Evolutionary conservation across 2,797 vertebrate genomes (phyloP).

Genomic region (Gymnothorax javanicus): DNA sequence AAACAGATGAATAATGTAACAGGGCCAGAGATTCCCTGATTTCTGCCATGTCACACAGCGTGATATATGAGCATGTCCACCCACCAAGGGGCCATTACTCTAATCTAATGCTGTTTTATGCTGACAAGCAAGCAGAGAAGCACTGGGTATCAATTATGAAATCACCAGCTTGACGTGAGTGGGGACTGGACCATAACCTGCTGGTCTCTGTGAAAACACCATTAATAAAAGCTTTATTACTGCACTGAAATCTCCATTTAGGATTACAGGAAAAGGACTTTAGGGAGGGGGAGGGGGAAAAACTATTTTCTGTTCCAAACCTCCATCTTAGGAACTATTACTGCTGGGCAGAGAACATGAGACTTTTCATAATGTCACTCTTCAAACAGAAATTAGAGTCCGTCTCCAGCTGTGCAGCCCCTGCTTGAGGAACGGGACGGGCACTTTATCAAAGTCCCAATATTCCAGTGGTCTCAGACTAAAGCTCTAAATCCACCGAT

Average conservation of each 20-base stretch:
- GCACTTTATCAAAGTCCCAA: not conserved
- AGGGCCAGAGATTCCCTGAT: not conserved
- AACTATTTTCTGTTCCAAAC: not conserved
- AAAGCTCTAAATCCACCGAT: not conserved
- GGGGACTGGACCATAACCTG: not conserved
- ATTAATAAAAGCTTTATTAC: not conserved
- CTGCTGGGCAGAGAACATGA: not conserved
- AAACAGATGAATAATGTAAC: not conserved
- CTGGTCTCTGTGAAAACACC: not conserved
- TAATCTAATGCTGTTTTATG: not conserved
- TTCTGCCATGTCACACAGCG: constrained; percentile 7
- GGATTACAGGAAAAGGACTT: not conserved
- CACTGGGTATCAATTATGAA: not conserved
- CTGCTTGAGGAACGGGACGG: not conserved
- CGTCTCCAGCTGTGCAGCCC: not conserved
- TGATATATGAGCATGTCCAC: not conserved
- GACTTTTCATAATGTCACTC: not conserved
- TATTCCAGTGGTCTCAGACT: not conserved
- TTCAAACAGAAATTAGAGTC: constrained; percentile 2
- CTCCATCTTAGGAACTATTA: not conserved
- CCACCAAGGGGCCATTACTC: not conserved
- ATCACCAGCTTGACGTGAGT: not conserved
- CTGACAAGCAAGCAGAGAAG: not conserved
- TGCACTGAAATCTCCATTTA: not conserved
- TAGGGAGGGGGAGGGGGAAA: not conserved